phyloP scores from a whole-genome alignment of 2,888 invertebrate genomes.

The Loripinus fragilis region DNA sequence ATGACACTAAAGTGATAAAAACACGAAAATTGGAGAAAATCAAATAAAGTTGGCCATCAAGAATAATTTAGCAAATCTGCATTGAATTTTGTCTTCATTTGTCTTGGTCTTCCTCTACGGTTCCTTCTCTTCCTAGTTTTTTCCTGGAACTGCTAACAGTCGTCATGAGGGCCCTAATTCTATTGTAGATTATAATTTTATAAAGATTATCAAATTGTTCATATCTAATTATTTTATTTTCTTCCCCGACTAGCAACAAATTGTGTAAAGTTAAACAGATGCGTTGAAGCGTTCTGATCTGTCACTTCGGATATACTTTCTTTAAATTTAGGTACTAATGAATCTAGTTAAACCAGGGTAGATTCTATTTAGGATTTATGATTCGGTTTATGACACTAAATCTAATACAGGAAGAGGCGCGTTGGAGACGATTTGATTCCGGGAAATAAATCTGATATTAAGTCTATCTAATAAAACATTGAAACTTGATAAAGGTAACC shows the following conservation, averaged over 20 bases:
- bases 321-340: conserved; percentile 12
- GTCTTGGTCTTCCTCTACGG: neutral
- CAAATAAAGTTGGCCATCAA: conserved; percentile 69
- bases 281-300: conserved; percentile 42
- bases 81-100: conserved; percentile 46
- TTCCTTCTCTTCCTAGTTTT: neutral
- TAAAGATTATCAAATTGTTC: conserved; percentile 72
- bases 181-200: conserved; percentile 70
- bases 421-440: conserved; percentile 47
- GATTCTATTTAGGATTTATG: conserved; percentile 31
- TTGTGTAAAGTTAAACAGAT: conserved; percentile 53
- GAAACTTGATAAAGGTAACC: conserved; percentile 48
- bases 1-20: conserved; percentile 77
- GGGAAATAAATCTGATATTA: conserved; percentile 51
- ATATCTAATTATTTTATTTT: conserved; percentile 64
- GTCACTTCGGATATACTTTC: conserved; percentile 15
- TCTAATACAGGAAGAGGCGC: conserved; percentile 49
- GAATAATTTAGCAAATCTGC: conserved; percentile 48
- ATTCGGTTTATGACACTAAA: conserved; percentile 52
- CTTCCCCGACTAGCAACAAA: conserved; percentile 60
- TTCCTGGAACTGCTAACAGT: conserved; percentile 18
- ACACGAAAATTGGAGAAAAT: conserved; percentile 75
- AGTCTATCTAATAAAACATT: conserved; percentile 56
- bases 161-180: conserved; percentile 54
- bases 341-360: conserved; percentile 9